Conservation (phyloP, 2,113 vertebrate genomes). For the Thermophis baileyi region DNA sequence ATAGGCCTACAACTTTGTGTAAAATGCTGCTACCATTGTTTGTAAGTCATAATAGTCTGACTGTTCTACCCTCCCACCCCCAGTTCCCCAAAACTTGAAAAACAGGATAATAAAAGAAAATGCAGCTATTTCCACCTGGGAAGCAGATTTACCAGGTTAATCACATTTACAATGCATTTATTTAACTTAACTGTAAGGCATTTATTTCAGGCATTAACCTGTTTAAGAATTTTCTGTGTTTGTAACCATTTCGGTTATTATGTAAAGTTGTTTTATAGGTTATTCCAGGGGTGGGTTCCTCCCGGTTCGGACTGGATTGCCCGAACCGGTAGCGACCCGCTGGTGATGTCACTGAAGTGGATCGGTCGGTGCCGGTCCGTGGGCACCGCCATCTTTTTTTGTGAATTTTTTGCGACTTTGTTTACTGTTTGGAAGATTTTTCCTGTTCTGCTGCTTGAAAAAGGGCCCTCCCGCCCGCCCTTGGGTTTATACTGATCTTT, state of each 20-base stretch:
- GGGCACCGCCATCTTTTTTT: too few species aligned
- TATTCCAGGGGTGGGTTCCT: too few species aligned
- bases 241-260: neutral
- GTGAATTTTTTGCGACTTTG: too few species aligned
- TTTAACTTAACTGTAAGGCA: neutral
- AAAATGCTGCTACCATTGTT: constrained; percentile 1
- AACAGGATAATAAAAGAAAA: neutral
- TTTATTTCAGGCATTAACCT: neutral
- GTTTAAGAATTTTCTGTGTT: neutral
- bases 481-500: too few species aligned
- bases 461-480: too few species aligned
- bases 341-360: too few species aligned
- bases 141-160: neutral
- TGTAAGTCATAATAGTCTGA: neutral
- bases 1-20: neutral
- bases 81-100: neutral
- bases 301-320: too few species aligned
- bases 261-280: neutral
- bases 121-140: neutral
- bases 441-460: too few species aligned
- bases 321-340: too few species aligned
- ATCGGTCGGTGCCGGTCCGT: too few species aligned
- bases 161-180: neutral
- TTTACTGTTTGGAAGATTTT: too few species aligned
- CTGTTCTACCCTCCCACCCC: neutral